A percentile compares a stretch with the other conserved stretches of the same genome.
phyloP scores from a whole-genome alignment of 2,113 vertebrate genomes.

The Hiodon alosoides region DNA sequence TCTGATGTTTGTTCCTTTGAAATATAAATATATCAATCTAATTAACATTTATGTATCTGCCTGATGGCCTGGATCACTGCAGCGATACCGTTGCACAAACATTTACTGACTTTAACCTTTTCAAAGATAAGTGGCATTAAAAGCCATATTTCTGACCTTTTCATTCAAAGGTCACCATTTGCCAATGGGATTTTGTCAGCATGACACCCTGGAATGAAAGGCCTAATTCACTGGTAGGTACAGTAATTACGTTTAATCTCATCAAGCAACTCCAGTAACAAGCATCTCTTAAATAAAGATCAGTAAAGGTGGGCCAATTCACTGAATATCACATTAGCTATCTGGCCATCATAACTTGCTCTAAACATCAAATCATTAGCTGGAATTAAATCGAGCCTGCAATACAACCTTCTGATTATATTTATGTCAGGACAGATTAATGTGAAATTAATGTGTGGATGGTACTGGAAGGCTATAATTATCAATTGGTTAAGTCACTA shows the following conservation, averaged over 20 bases:
- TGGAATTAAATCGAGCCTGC: constrained; percentile 5
- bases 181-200: constrained; percentile 13
- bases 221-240: constrained; percentile 17
- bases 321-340: too few species aligned
- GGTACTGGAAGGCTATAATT: background rate
- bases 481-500: background rate
- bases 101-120: constrained; percentile 22
- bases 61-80: background rate
- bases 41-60: constrained; percentile 1
- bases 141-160: constrained; percentile 21
- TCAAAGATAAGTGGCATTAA: constrained; percentile 4
- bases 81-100: constrained; percentile 13
- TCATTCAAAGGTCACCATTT: constrained; percentile 16
- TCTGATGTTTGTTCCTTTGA: background rate
- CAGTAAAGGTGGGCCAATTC: background rate
- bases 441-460: background rate
- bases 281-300: constrained; percentile 14
- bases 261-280: constrained; percentile 2
- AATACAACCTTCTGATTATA: background rate
- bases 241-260: constrained; percentile 30
- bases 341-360: too few species aligned
- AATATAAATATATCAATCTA: background rate
- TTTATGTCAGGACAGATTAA: background rate
- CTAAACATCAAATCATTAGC: background rate
- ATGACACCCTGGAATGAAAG: constrained; percentile 16